Base-by-base conservation (phyloP, 2,113 vertebrate genomes). In the Seriola quinqueradiata region DNA sequence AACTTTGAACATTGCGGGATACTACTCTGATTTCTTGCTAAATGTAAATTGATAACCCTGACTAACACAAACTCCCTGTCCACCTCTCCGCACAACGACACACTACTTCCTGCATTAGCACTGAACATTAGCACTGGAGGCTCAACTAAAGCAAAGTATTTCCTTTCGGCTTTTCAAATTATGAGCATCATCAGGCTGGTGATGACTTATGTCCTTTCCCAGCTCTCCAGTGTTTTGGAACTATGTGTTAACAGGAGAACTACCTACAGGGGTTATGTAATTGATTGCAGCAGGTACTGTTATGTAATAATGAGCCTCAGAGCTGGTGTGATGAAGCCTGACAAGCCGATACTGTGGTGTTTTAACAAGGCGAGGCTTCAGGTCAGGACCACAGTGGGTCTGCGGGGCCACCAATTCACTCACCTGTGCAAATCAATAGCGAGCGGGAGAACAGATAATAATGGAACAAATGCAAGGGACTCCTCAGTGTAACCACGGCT, bases 401-500 rank as follows among this genome's bases (percentile, higher is more conserved):
- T 72, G 60, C 70, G 60, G 61, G 54, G 64, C 50, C 23, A 61
- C 70, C 19, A 28, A 58, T 68, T 82, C 82, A 85, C 75, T 86
- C 64, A 75, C 34, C 78, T 59, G 84, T 71, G 77, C 72, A 89
- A 81, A 90, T 87, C 70, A 90, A 82, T 63, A 79, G 38, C 50
- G 28, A 71, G 63, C 40, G 8, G 70, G 42, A 57, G 77, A 85
- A 60, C 4, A 75, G 78, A 87, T 84, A 79, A 78, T 77, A 86
- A 89, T 73, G 79, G 68, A 38, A 79, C 75, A 90, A 86, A 91
- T 88, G 77, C 81, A 81, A 87, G 54, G 23, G 67, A 83, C 67
- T 81, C 82, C 75, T 63, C 77, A 46, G 54, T 40, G 1, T 81
- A 55, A 48, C 63, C 50, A 34, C 32, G 75, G 82, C 72, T 75